phyloP scores from a whole-genome alignment of 2,113 vertebrate species.

The Ptilonorhynchus violaceus region DNA sequence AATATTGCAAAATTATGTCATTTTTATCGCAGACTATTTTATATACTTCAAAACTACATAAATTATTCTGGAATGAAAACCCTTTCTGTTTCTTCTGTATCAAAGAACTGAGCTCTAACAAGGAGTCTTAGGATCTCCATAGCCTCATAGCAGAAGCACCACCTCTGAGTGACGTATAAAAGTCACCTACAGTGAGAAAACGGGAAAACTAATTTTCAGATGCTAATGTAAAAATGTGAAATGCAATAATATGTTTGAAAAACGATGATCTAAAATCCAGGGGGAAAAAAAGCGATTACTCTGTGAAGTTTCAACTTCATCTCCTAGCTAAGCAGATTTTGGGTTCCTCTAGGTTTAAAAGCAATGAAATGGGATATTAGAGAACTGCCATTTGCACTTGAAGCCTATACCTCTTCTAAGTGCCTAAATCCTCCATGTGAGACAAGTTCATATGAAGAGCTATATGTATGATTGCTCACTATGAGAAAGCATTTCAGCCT shows the following conservation, averaged over 20 bases:
- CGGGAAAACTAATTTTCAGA: neutral
- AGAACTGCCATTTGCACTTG: neutral
- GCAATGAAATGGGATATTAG: neutral
- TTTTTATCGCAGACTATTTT: neutral
- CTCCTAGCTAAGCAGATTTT: neutral
- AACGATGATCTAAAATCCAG: neutral
- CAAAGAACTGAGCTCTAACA: neutral
- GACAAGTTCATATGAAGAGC: neutral
- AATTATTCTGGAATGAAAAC: neutral
- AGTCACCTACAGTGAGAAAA: neutral
- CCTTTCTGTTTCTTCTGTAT: neutral
- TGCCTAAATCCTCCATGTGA: neutral
- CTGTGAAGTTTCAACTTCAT: neutral
- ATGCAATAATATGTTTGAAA: neutral
- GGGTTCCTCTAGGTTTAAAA: neutral
- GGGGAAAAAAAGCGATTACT: neutral
- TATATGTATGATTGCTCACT: rapidly evolving
- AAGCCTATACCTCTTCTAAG: neutral
- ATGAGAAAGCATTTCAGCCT: neutral
- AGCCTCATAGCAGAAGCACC: neutral
- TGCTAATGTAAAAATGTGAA: neutral
- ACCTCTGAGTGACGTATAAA: neutral
- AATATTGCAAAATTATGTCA: neutral
- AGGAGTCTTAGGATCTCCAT: neutral
- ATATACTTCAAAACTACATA: neutral